phyloP scores from a whole-genome alignment of 2,888 invertebrate species.

The Ennomos fuscantarius region DNA sequence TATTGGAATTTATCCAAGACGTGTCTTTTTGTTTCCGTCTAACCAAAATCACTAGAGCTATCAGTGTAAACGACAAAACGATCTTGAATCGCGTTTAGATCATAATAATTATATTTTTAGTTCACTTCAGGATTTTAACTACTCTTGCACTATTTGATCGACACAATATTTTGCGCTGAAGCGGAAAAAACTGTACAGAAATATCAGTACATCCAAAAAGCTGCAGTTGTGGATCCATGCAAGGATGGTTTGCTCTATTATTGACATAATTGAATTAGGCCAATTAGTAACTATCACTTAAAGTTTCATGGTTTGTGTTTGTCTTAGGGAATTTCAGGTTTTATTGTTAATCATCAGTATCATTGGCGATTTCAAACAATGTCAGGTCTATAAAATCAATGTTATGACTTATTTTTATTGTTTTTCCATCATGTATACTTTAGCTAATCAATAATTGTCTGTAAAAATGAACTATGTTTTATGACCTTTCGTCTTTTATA shows the following conservation, averaged over 20 bases:
- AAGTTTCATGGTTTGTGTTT: slow-evolving; percentile 58
- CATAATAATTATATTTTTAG: slow-evolving; percentile 38
- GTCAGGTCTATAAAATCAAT: slow-evolving; percentile 42
- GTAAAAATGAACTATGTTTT: neutral
- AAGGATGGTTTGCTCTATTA: slow-evolving; percentile 18
- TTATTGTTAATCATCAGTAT: slow-evolving; percentile 46
- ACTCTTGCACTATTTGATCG: slow-evolving; percentile 7
- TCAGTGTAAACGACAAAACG: slow-evolving; percentile 42
- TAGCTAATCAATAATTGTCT: neutral
- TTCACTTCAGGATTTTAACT: slow-evolving; percentile 19
- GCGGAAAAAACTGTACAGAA: neutral
- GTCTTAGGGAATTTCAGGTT: slow-evolving; percentile 53
- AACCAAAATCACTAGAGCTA: slow-evolving; percentile 36
- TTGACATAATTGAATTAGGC: slow-evolving; percentile 31
- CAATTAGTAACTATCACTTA: slow-evolving; percentile 45
- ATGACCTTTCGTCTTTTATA: slow-evolving; percentile 20
- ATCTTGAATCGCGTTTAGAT: slow-evolving; percentile 46
- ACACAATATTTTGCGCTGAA: neutral
- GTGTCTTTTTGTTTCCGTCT: slow-evolving; percentile 51
- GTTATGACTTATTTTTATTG: slow-evolving; percentile 36
- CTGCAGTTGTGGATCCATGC: neutral
- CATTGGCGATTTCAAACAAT: slow-evolving; percentile 45
- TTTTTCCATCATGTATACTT: slow-evolving; percentile 35
- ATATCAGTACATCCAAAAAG: neutral
- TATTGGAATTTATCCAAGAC: slow-evolving; percentile 31